These are phyloP conservation scores for Champsocephalus esox DNA, from an alignment of 2,797 vertebrate genomes.

Conservation along the genomic window DNA sequence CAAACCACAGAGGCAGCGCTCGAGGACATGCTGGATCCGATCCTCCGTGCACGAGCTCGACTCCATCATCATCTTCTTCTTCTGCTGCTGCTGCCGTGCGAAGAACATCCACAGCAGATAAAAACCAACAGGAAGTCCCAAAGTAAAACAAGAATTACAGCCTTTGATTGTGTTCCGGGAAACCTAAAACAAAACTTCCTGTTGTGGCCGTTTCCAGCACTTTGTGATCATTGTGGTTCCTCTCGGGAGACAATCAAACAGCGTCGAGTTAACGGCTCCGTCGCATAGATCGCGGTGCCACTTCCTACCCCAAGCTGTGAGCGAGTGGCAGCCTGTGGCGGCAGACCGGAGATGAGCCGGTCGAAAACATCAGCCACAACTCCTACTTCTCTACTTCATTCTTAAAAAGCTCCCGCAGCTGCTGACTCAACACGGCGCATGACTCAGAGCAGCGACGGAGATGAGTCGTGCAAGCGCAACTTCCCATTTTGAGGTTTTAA, in stretches of 20 bases:
- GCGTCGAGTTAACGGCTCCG: not conserved
- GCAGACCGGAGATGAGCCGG: slow-evolving; percentile 51
- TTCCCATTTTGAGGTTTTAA: slow-evolving; percentile 20
- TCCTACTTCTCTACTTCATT: slow-evolving; percentile 73
- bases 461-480: slow-evolving; percentile 8
- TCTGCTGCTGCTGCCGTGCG: slow-evolving; percentile 65
- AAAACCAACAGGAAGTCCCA: slow-evolving; percentile 38
- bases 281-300: slow-evolving; percentile 12
- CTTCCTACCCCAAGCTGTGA: slow-evolving; percentile 54
- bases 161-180: slow-evolving; percentile 27
- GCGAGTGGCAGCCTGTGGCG: slow-evolving; percentile 55
- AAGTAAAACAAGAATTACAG: slow-evolving; percentile 20
- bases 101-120: slow-evolving; percentile 22
- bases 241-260: slow-evolving; percentile 12
- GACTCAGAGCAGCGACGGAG: slow-evolving; percentile 37
- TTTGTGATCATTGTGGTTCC: slow-evolving; percentile 29
- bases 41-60: slow-evolving; percentile 92
- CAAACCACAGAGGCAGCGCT: slow-evolving; percentile 89
- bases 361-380: slow-evolving; percentile 38
- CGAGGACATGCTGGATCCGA: slow-evolving; percentile 91
- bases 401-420: slow-evolving; percentile 47
- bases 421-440: slow-evolving; percentile 21
- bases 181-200: slow-evolving; percentile 47
- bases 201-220: slow-evolving; percentile 12
- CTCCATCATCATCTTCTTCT: slow-evolving; percentile 87